Evolutionary conservation across 2,888 invertebrate species (phyloP), one percentile per base, ranked within the genome.

Genomic region (Metalampra italica): DNA sequence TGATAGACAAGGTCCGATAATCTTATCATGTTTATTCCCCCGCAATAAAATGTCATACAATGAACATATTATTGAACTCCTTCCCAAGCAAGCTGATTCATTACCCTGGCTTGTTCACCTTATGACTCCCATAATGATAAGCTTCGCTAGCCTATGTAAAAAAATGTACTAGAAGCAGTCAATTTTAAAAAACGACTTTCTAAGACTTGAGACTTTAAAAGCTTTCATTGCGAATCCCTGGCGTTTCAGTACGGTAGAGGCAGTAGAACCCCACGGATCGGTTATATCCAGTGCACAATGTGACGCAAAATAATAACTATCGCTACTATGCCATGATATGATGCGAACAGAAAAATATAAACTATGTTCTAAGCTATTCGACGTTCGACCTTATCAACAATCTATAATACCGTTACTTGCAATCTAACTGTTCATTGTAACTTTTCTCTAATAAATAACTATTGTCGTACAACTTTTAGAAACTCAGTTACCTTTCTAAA

Each of bases 291-390:
- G 83, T 84, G 85, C 84, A 72, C 56, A 55, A 71, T 78, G 76
- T 80, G 68, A 73, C 59, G 84, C 85, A 85, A 85, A 72, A 63
- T 55, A 75, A 78, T 67, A 64, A 63, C 50, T 41, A 53, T 22
- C 57, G 63, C 53, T 49, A 52, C 45, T 47, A 57, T 51, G 43
- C 50, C 46, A 53, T 54, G 50, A 44, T 36, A 51, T 56, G 52
- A 56, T 51, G 56, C 57, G 11, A 57, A 55, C 47, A n/a, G n/a
- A 30, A 41, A 53, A 38, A 29, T n/a, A 9, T 38, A 30, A 47
- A 47, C 36, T 42, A 5, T 30, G 8, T 46, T 40, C 32, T 32
- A 32, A n/a, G n/a, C n/a, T n/a, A 32, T 9, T 32, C 32, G 1
- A 7, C 40, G 40, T 22, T 36, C 40, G 40, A 40, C n/a, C n/a